Base-by-base conservation (phyloP, 2,888 invertebrate species). In the Trissolcus japonicus region DNA sequence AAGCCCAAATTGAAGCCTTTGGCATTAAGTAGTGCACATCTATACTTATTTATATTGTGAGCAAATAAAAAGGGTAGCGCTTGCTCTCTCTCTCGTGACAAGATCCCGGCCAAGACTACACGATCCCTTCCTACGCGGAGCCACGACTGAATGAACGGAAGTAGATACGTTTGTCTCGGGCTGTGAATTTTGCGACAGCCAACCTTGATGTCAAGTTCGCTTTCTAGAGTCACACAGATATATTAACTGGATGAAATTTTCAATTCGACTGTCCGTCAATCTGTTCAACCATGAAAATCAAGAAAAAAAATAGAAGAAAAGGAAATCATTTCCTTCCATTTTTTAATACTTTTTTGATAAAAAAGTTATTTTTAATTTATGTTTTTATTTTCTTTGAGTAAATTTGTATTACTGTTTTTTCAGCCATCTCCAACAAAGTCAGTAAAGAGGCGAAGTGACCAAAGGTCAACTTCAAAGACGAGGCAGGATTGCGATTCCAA, bases 61-160 rank as follows among this genome's bases (percentile, higher is more conserved):
- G 46, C 46, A 16, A 16, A 16, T 46, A 46, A 46, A 46, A 46
- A 46, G 46, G 46, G n/a, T 46, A n/a, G n/a, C n/a, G 16, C 14
- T 16, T 46, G 46, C 46, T n/a, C 16, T 16, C 7, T 14, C 46
- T 16, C 7, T 14, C 46, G 16, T 62, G 61, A 61, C 69, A 61
- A 61, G 61, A 56, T 61, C 60, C 67, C 48, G 48, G 59, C 71
- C 63, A 71, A 71, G 63, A 65, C 11, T 35, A 60, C 56, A 54
- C 51, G 51, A 54, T 54, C 65, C 60, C 65, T 63, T 59, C 72
- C 72, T 65, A 72, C 65, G 60, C 72, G 14, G 35, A 59, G 57
- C 62, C 54, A 65, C 50, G 43, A 66, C 66, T 73, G 66, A 73
- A 73, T 66, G 73, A 73, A 66, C 66, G 66, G 65, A 72, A 72